Evolutionary conservation across 2,888 invertebrate genomes (phyloP).

Genomic region (Polyploca ridens): DNA sequence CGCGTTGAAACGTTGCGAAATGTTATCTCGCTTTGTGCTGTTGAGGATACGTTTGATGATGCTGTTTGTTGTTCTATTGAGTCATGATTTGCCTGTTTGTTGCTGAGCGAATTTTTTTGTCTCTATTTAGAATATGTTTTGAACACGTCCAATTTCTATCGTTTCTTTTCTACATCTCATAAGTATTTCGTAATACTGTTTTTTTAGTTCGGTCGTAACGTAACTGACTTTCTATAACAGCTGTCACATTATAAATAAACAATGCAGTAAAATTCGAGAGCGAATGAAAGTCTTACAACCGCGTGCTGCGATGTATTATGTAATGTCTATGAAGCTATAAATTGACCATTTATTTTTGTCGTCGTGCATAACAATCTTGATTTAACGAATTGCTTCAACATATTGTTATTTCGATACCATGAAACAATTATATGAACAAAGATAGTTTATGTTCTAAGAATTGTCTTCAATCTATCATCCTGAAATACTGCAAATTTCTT

Average conservation of each 20-base stretch:
- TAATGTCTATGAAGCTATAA: not conserved
- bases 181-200: slow-evolving; percentile 9
- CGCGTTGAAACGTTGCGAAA: slow-evolving; percentile 72
- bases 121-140: slow-evolving; percentile 10
- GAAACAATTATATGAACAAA: not conserved
- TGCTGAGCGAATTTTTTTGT: slow-evolving; percentile 6
- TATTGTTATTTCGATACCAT: not conserved
- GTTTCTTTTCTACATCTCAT: slow-evolving; percentile 7
- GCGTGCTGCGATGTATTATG: not conserved
- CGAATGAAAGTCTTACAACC: slow-evolving; percentile 1
- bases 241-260: slow-evolving; percentile 5
- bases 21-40: slow-evolving; percentile 64
- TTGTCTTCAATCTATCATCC: not conserved
- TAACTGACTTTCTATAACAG: slow-evolving; percentile 8
- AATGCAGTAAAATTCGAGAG: slow-evolving; percentile 6
- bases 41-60: slow-evolving; percentile 51
- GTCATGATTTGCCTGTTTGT: slow-evolving; percentile 39
- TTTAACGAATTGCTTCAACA: not conserved
- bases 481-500: not conserved
- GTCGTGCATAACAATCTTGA: not conserved
- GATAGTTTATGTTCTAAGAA: not conserved
- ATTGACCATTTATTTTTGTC: not conserved
- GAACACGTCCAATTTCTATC: slow-evolving; percentile 4
- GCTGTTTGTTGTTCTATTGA: slow-evolving; percentile 37
- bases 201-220: not conserved